These are phyloP conservation scores for Apodemus agrarius DNA, from an alignment of 2,797 vertebrate genomes.

Conservation along the genomic window DNA sequence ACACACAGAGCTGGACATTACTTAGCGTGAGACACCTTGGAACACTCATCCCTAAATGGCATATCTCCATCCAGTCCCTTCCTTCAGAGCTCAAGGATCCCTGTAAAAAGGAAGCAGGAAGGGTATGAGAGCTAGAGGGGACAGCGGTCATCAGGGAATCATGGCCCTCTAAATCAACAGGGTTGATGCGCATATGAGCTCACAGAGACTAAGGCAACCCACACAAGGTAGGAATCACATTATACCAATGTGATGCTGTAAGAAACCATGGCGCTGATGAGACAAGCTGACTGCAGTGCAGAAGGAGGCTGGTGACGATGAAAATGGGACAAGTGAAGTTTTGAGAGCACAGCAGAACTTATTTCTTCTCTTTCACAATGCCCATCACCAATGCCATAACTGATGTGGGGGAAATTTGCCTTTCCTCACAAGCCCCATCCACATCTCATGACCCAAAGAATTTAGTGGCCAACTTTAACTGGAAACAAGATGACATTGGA, in stretches of 20 bases:
- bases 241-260: background rate
- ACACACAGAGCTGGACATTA: background rate
- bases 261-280: background rate
- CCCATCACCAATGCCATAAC: background rate
- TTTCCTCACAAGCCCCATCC: background rate
- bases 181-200: background rate
- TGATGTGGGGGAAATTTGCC: background rate
- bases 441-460: background rate
- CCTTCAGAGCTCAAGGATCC: background rate
- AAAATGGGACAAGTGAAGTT: background rate
- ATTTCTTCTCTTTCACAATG: background rate
- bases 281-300: background rate
- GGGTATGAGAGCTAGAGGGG: background rate
- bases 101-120: background rate
- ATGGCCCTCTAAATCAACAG: background rate
- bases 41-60: background rate
- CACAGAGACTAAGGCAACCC: background rate
- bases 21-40: no score
- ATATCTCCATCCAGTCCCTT: background rate
- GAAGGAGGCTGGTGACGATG: background rate
- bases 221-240: background rate
- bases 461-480: background rate
- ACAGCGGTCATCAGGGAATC: background rate
- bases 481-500: slow-evolving; percentile 18
- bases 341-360: background rate